Evolutionary conservation across 2,888 invertebrate species (phyloP), one percentile per base, ranked within the genome.

Genomic region (Aphelenchoides bicaudatus): DNA sequence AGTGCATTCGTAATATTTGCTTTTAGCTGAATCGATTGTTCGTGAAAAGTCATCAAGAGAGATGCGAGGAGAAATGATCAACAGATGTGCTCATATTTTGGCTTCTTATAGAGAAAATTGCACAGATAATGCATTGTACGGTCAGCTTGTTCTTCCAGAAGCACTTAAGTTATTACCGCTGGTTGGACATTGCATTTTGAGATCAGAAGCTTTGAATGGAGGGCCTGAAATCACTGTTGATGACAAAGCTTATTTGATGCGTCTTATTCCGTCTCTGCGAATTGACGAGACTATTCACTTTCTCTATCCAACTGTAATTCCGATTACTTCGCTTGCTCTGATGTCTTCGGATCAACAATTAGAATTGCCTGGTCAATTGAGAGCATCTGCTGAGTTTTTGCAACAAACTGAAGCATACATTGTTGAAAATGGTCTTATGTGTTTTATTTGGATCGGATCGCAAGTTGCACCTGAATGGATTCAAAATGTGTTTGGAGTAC

Each of bases 101-200:
- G 92, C 91, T 1, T 88, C 89, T 65, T 93, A 96, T 83, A 86
- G 96, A 43, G 90, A 93, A 74, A 89, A 94, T 82, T 96, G 96
- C 83, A 91, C 94, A 30, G 88, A 88, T 71, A 90, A 91, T 0
- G 80, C 92, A 25, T 90, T 91, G 38, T 88, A 89, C 28, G 94
- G 94, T 0, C 96, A 98, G 83, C 85, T 99, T n/a, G 94, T 98
- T 79, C 84, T 98, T 73, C 98, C 98, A 0, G 98, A 99, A 83
- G 66, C 70, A 10, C 59, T 98, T 86, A 99, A 99, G 83, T 84
- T 99, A 67, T 83, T 98, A 78, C 98, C 98, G 19, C 84, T 98
- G 16, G 96, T 94, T 80, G 86, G 89, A 61, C 93, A 90, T 82
- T 93, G 93, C 80, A 81, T 98, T 75, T 83, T 94, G 74, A 90